Evolutionary conservation across 2,888 invertebrate genomes (phyloP), one percentile per base, ranked within the genome.

Genomic region (Molanna angustata): DNA sequence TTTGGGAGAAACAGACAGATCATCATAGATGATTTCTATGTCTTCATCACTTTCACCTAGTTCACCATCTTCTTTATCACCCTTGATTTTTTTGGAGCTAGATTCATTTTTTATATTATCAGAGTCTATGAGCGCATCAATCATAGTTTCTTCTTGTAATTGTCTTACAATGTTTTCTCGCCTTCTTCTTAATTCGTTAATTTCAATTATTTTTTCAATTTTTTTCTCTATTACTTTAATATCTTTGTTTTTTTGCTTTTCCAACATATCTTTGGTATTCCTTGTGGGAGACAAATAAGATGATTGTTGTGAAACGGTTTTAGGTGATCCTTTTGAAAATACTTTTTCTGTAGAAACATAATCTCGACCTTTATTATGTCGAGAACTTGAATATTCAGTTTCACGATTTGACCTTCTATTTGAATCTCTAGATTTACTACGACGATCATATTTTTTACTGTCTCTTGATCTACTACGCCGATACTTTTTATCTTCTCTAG

Each of bases 31-130:
- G 20, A 54, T 35, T 3, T 51, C 50, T 63, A 71, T 69, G 56
- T 75, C 75, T 3, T 69, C 66, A 63, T 76, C 74, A 63, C 74
- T 75, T 61, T 73, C 76, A 62, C 75, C 74, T 19, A 76, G 75
- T 63, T 75, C 75, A 13, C 74, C 64, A 62, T 75, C 76, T 32
- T 58, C 57, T 33, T 54, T 50, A 31, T 61, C 60, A 2, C 58
- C 54, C 18, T 60, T 61, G 16, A 62, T 64, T 31, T 65, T 69
- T 22, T 67, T 67, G n/a, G 60, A 57, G 2, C 62, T 59, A 1
- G 53, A 48, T 14, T 60, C 56, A 22, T 3, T 63, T 60, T 14
- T 6, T 7, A 65, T 67, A 2, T 64, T 62, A n/a, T 27, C 20
- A 11, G 39, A 37, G 16, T 39, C 20, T n/a, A 42, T 32, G 68